phyloP scores from a whole-genome alignment of 1,140 invertebrate species.

The Sinella curviseta region DNA sequence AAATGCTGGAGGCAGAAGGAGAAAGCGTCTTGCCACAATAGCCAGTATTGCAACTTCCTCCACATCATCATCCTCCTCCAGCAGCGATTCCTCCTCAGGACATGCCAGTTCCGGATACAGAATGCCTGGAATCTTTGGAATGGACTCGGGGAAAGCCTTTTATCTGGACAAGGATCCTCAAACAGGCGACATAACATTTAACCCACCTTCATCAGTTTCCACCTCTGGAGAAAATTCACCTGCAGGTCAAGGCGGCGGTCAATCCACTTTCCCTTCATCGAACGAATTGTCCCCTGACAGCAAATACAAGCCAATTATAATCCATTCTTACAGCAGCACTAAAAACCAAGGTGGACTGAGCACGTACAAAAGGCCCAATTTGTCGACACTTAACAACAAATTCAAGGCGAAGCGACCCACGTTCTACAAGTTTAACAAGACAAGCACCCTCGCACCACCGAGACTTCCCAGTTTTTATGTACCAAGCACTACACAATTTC shows the following conservation, averaged over 20 bases:
- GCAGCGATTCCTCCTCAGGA: background rate
- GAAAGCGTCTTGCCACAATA: conserved; percentile 3
- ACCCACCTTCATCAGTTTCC: background rate
- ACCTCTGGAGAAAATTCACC: background rate
- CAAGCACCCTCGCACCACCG: conserved; percentile 42
- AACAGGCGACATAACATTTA: conserved; percentile 45
- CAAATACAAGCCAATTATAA: conserved; percentile 41
- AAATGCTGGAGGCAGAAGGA: background rate
- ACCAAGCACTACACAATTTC: background rate
- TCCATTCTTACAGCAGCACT: conserved; percentile 44
- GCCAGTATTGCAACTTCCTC: conserved; percentile 23
- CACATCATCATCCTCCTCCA: background rate
- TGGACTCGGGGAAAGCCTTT: conserved; percentile 45
- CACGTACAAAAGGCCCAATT: conserved; percentile 6
- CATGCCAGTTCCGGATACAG: conserved; percentile 32
- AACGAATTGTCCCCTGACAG: background rate
- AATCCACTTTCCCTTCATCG: background rate
- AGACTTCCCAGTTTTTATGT: conserved; percentile 43
- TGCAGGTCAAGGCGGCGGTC: background rate
- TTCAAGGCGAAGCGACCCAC: conserved; percentile 40
- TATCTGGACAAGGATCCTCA: conserved; percentile 48
- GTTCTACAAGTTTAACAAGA: conserved; percentile 41
- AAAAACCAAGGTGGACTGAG: conserved; percentile 43
- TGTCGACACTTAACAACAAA: conserved; percentile 31
- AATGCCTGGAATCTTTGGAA: conserved; percentile 47